Conservation (phyloP, 2,888 invertebrate genomes). For the Ochlodes sylvanus region DNA sequence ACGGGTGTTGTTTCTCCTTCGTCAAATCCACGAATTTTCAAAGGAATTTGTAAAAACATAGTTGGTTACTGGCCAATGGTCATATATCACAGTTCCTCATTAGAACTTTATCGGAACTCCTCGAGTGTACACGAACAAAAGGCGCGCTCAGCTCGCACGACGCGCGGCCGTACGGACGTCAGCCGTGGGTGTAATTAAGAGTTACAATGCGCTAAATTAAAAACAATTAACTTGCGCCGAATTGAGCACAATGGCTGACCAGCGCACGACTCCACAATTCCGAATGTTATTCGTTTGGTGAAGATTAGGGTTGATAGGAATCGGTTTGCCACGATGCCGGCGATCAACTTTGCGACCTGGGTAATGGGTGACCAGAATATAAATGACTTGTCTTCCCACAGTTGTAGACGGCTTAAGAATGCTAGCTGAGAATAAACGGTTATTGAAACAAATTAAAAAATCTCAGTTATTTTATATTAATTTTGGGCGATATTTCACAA, state of each 20-base stretch:
- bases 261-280: constrained; percentile 62
- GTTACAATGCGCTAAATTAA: constrained; percentile 80
- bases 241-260: constrained; percentile 77
- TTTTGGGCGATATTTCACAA: no score
- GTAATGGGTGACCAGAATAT: no score
- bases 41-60: neutral
- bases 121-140: constrained; percentile 69
- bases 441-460: no score
- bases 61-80: neutral
- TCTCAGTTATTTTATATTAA: no score
- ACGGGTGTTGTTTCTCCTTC: no score
- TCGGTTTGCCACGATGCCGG: neutral
- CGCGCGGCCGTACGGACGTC: constrained; percentile 70
- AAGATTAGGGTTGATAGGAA: constrained; percentile 41
- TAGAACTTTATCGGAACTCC: constrained; percentile 8
- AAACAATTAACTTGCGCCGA: constrained; percentile 80
- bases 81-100: constrained; percentile 4
- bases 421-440: no score
- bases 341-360: neutral
- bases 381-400: no score
- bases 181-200: constrained; percentile 81
- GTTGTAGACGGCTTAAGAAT: no score
- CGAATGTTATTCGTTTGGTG: constrained; percentile 40
- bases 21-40: no score
- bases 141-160: constrained; percentile 47